These are phyloP conservation scores for Crenichthys baileyi DNA, from an alignment of 2,797 vertebrate species.

Conservation along the genomic window DNA sequence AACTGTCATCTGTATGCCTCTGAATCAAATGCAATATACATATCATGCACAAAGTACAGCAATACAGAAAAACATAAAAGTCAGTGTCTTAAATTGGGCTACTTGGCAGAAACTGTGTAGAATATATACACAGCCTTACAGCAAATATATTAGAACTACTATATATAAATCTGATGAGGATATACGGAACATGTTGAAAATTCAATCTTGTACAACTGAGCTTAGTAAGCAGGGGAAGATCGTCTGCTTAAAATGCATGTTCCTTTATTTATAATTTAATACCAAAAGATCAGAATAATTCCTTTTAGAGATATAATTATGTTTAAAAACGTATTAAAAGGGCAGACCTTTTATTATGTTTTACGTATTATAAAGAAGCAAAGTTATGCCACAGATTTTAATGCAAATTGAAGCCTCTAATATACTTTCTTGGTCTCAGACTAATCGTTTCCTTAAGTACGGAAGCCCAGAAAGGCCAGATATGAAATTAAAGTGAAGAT, in stretches of 20 bases:
- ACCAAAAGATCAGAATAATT: neutral
- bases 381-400: slow-evolving; percentile 27
- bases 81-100: slow-evolving; percentile 76
- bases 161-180: slow-evolving; percentile 62
- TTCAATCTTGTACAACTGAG: slow-evolving; percentile 79
- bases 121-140: slow-evolving; percentile 76
- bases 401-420: neutral
- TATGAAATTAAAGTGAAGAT: neutral
- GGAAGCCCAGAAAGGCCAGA: slow-evolving; percentile 2
- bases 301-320: neutral
- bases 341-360: slow-evolving; percentile 12
- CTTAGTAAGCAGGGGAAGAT: slow-evolving; percentile 40
- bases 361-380: slow-evolving; percentile 35
- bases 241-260: slow-evolving; percentile 48
- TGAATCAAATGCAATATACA: slow-evolving; percentile 74
- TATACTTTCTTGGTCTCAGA: neutral
- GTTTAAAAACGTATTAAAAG: slow-evolving; percentile 6
- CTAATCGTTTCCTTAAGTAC: neutral
- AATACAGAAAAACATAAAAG: slow-evolving; percentile 66
- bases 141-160: slow-evolving; percentile 76
- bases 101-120: slow-evolving; percentile 62
- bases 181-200: slow-evolving; percentile 66
- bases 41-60: slow-evolving; percentile 77
- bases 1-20: slow-evolving; percentile 63
- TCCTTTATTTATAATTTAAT: slow-evolving; percentile 20